Evolutionary conservation across 2,888 invertebrate genomes (phyloP), one percentile per base, ranked within the genome.

Genomic region (Polietes domitor): DNA sequence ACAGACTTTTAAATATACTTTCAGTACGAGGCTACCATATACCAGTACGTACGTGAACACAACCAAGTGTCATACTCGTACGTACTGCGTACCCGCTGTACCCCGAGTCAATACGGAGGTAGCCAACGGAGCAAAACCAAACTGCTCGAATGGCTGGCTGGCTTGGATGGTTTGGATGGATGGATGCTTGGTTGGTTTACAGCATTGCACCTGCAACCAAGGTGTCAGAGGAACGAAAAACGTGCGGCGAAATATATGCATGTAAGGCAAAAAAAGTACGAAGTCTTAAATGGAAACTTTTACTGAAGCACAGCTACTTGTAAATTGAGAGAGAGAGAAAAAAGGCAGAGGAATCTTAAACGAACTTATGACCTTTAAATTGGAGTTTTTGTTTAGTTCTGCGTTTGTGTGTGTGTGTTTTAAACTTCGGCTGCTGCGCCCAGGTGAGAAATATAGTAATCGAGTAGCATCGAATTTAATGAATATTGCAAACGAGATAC

Each of bases 361-460:
- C 55, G 68, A 82, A 68, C 78, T 77, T 78, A 7, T 78, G 71
- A 78, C 77, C 82, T 82, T 82, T 75, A 43, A 58, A 37, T 71
- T 53, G 24, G 10, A 41, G 55, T 32, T 68, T 61, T 58, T n/a
- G n/a, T n/a, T n/a, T n/a, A n/a, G n/a, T n/a, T n/a, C n/a, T n/a
- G n/a, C n/a, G n/a, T n/a, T 79, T 43, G 12, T 32, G 12, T 32
- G 17, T 50, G 65, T 50, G n/a, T 74, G 43, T 9, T 37, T 55
- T 26, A 28, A 71, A 41, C 5, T 17, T 2, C 15, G n/a, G 17
- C 2, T 26, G 58, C 2, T 37, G 9, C n/a, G n/a, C 10, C 37
- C 37, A 37, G 37, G 37, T 37, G 37, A 7, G 1, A 37, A 37
- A 7, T 3, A 37, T n/a, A n/a, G n/a, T n/a, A n/a, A n/a, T n/a